Evolutionary conservation across 2,113 vertebrate species (phyloP).

Genomic region (Pomatorhinus ruficollis): DNA sequence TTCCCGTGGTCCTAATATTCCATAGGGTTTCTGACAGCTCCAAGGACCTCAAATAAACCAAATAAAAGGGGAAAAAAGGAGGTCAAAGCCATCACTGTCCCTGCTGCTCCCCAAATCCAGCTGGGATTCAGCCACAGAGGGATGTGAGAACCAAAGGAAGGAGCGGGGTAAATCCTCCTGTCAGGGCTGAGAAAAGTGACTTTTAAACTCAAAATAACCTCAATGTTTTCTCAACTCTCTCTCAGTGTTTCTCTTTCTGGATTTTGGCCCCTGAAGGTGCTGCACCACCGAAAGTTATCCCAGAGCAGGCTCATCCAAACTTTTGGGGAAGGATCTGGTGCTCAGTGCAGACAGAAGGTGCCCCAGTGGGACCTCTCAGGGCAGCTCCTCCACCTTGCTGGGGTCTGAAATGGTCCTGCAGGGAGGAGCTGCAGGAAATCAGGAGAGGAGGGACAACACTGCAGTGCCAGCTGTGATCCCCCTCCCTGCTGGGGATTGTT

Average conservation of each 20-base stretch:
- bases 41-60: neutral
- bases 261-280: neutral
- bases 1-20: fast-evolving
- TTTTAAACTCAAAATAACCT: neutral
- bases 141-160: neutral
- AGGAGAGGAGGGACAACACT: fast-evolving
- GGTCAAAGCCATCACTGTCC: neutral
- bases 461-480: neutral
- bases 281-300: neutral
- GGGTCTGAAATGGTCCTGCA: neutral
- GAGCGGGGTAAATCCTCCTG: neutral
- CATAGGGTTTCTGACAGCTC: neutral
- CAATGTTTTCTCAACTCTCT: neutral
- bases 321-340: neutral
- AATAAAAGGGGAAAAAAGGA: neutral
- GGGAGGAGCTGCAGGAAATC: neutral
- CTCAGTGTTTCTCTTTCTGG: neutral
- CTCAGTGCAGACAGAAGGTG: neutral
- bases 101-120: neutral
- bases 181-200: neutral
- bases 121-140: neutral
- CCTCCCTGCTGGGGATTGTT: neutral
- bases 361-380: neutral
- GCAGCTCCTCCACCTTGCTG: neutral
- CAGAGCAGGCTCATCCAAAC: neutral